phyloP scores from a whole-genome alignment of 2,797 vertebrate species.

The Ara ararauna region DNA sequence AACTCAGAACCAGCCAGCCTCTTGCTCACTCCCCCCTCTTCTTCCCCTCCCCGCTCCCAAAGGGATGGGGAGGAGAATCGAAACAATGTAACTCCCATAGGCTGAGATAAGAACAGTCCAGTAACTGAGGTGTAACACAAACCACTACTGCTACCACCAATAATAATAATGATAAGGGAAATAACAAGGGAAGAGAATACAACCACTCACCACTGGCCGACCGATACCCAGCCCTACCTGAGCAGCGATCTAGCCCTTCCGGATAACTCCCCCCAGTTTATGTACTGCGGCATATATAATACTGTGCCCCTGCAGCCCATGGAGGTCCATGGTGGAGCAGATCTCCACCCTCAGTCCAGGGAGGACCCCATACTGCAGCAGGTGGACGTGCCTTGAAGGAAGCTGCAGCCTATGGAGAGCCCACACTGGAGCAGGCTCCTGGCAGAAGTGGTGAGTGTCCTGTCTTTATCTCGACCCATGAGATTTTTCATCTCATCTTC shows the following conservation, averaged over 20 bases:
- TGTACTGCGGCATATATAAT: neutral
- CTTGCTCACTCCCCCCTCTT: neutral
- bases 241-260: neutral
- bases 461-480: neutral
- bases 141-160: neutral
- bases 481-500: neutral
- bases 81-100: neutral
- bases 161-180: neutral
- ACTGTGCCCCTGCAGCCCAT: neutral
- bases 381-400: neutral
- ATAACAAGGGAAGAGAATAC: neutral
- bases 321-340: fast-evolving
- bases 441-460: neutral
- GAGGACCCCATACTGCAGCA: too few species aligned
- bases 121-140: neutral
- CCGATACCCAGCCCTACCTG: neutral
- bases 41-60: neutral
- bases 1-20: neutral
- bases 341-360: neutral
- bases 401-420: neutral
- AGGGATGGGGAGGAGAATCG: neutral
- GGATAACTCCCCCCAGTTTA: neutral
- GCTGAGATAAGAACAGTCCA: neutral
- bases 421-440: neutral
- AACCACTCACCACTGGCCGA: neutral